Percentiles rank a stretch among this genome's conserved stretches.
phyloP scores from a whole-genome alignment of 2,888 invertebrate species.

The Thera obeliscata region DNA sequence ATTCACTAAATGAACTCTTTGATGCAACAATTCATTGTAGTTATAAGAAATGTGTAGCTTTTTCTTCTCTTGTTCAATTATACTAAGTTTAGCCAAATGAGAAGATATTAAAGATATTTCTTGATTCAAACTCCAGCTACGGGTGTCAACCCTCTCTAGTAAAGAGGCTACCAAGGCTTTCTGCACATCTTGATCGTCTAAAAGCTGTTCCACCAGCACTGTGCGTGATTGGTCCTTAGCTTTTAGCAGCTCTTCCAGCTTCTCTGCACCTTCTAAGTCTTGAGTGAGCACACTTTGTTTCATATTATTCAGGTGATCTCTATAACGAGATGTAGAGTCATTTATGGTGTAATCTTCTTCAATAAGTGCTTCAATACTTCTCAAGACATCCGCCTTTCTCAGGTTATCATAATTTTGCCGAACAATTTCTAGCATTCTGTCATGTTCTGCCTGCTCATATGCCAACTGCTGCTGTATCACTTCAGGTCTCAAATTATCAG shows the following conservation, averaged over 20 bases:
- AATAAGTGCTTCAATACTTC: conserved; percentile 88
- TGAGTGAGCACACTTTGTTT: conserved; percentile 84
- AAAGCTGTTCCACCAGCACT: conserved; percentile 84
- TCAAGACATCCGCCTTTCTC: conserved; percentile 87
- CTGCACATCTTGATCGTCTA: conserved; percentile 89
- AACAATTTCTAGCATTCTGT: conserved; percentile 86
- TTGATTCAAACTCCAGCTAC: conserved; percentile 90
- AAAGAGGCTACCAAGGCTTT: conserved; percentile 89
- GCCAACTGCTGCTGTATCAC: conserved; percentile 86
- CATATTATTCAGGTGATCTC: conserved; percentile 86
- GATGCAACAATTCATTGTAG: conserved; percentile 88
- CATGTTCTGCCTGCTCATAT: conserved; percentile 87
- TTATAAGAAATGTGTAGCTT: conserved; percentile 87
- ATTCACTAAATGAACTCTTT: conserved; percentile 87
- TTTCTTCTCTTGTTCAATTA: conserved; percentile 89
- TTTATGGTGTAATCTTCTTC: conserved; percentile 87
- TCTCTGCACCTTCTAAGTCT: conserved; percentile 86
- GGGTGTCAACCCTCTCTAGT: conserved; percentile 89
- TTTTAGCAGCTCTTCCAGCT: conserved; percentile 85
- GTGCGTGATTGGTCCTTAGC: conserved; percentile 86
- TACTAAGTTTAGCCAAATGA: conserved; percentile 88
- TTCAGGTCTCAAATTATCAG: conserved; percentile 84
- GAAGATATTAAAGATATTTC: conserved; percentile 89
- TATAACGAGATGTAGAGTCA: conserved; percentile 85
- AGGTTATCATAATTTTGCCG: conserved; percentile 84